Conservation (phyloP, 2,888 invertebrate genomes). For the Dryococelus australis region DNA sequence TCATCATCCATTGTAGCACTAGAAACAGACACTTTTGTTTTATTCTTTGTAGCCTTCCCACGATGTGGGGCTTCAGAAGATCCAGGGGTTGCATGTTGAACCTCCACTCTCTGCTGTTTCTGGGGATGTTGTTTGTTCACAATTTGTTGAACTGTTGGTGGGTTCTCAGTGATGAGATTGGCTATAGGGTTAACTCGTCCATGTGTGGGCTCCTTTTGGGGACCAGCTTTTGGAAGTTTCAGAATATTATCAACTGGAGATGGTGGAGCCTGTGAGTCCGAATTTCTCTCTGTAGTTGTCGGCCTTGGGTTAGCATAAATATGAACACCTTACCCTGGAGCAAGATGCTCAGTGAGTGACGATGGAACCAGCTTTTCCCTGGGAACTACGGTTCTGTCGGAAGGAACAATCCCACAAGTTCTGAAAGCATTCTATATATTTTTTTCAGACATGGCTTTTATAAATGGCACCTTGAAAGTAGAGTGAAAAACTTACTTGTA, state of each 20-base stretch:
- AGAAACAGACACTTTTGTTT: too few relatives aligned
- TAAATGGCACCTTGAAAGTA: conserved; percentile 24
- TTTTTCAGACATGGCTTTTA: conserved; percentile 6
- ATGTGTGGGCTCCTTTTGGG: not conserved
- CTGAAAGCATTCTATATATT: not conserved
- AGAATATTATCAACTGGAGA: not conserved
- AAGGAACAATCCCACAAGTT: conserved; percentile 10
- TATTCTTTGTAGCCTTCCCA: not conserved
- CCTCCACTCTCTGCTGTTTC: not conserved
- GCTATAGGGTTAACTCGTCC: not conserved
- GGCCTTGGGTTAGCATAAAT: not conserved
- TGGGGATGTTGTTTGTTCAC: not conserved
- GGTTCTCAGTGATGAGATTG: not conserved
- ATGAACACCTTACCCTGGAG: not conserved
- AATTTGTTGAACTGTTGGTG: not conserved
- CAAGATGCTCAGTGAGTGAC: not conserved
- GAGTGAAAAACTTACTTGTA: not conserved
- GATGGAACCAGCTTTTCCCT: not conserved
- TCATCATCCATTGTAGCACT: too few relatives aligned
- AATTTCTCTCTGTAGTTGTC: not conserved
- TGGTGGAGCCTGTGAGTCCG: not conserved
- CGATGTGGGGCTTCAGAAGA: not conserved
- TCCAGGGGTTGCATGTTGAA: not conserved
- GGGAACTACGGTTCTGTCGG: not conserved
- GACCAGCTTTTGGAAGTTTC: not conserved